Conservation (phyloP, 2,888 invertebrate species). For the Noctua fimbriata region DNA sequence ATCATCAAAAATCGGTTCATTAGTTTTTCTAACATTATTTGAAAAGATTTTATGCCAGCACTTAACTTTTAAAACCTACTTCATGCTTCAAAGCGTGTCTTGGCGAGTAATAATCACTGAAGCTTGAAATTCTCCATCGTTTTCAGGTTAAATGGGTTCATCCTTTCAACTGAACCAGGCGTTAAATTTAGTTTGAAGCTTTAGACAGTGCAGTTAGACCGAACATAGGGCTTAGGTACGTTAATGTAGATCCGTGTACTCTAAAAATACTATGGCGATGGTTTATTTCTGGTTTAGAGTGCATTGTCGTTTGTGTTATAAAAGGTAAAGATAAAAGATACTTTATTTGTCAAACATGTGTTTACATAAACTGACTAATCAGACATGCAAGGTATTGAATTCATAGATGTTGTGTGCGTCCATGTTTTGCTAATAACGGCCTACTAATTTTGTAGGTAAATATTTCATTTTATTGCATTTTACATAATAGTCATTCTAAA, state of each 20-base stretch:
- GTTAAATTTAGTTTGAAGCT: slow-evolving; percentile 41
- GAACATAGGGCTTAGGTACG: slow-evolving; percentile 7
- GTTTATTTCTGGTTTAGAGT: slow-evolving; percentile 1
- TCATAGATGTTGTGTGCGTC: no score
- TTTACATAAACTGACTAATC: no score
- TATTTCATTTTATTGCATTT: no score
- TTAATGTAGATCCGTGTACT: not conserved
- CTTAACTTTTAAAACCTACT: slow-evolving; percentile 32
- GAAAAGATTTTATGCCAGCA: slow-evolving; percentile 25
- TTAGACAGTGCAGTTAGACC: slow-evolving; percentile 2
- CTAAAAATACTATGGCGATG: not conserved
- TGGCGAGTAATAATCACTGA: slow-evolving; percentile 37
- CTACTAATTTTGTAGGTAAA: no score
- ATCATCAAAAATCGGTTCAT: not conserved
- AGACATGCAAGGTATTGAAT: no score
- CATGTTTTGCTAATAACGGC: no score
- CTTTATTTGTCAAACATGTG: no score
- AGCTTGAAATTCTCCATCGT: slow-evolving; percentile 43
- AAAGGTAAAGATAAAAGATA: no score
- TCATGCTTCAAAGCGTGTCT: slow-evolving; percentile 31
- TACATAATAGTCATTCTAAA: no score
- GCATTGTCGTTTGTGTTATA: not conserved
- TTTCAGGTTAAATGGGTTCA: slow-evolving; percentile 36
- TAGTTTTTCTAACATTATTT: not conserved
- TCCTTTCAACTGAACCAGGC: slow-evolving; percentile 11